Evolutionary conservation across 2,113 vertebrate species (phyloP), one percentile per base, ranked within the genome.

Genomic region (Tamias sibiricus): DNA sequence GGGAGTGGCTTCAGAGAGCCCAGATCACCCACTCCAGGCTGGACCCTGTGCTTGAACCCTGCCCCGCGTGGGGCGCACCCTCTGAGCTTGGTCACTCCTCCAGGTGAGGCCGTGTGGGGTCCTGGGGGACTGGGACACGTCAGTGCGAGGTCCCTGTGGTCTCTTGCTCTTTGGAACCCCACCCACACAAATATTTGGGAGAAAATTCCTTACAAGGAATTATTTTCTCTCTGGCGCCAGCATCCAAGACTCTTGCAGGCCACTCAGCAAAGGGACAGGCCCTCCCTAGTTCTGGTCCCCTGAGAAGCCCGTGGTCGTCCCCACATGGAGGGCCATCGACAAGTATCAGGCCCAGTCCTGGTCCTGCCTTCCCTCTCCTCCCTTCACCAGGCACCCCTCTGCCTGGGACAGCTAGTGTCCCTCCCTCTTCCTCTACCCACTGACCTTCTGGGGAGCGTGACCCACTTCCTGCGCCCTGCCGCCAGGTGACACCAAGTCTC

Each of bases 291-390:
- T 62, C 47, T 59, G 32, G 28, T 8, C 14, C n/a, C 26, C 42
- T 4, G 64, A 59, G 37, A 90, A 81, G 42, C 64, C 17, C 44
- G 22, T 17, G 22, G 30, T 3, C 20, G 22, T 4, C 22, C 26
- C 8, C 35, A 49, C 47, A 2, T 24, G 8, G 47, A 40, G 47
- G 49, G 52, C 28, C 5, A 26, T 42, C 4, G 26, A 52, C 22
- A 0, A 26, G 8, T 40, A 0, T 10, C 7, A 64, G 83, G 40
- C 26, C 52, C 76, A 6, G 0, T 13, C 19, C 6, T 6, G 28
- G 64, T 13, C 35, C 17, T n/a, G 54, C 37, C 0, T 68, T 82
- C 7, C 44, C 75, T n/a, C 0, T 2, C 28, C 8, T 17, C 71
- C 64, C 54, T 66, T 42, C 9, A 19, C 14, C 8, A 0, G 11